These are phyloP conservation scores for Muntiacus muntjak DNA, from an alignment of 2,113 vertebrate genomes.

Conservation along the genomic window DNA sequence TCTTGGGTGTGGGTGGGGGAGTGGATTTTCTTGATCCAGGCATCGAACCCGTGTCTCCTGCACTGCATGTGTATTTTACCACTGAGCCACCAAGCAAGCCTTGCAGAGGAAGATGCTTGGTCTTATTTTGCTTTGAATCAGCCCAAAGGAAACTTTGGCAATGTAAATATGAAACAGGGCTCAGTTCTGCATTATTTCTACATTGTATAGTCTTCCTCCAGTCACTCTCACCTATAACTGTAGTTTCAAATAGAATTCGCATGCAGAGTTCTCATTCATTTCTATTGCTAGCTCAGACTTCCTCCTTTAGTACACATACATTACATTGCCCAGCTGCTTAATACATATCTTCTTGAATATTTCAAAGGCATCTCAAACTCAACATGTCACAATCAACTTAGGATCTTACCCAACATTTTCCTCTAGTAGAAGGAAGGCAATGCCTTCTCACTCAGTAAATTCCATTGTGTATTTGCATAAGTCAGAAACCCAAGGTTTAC, in stretches of 20 bases:
- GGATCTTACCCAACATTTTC: neutral
- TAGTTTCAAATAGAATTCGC: neutral
- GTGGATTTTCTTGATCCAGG: neutral
- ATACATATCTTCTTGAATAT: neutral
- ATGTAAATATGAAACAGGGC: neutral
- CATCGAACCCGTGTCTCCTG: rapidly evolving
- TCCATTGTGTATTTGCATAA: neutral
- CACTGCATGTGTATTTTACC: neutral
- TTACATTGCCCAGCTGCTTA: neutral
- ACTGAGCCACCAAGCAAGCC: neutral
- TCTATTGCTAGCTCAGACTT: neutral
- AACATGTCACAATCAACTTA: neutral
- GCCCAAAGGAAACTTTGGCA: neutral
- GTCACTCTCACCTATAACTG: neutral
- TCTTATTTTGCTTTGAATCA: neutral
- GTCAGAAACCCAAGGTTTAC: neutral
- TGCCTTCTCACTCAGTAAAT: neutral
- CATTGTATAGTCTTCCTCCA: neutral
- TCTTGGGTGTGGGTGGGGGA: neutral
- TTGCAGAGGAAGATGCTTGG: neutral
- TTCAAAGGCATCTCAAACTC: neutral
- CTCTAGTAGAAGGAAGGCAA: neutral
- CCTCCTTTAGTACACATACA: neutral
- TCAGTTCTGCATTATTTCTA: neutral
- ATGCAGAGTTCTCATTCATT: neutral